Percentiles rank a stretch among this genome's conserved stretches.
These are phyloP conservation scores for Ceuthmochares aereus DNA, from an alignment of 2,113 vertebrate species.

Conservation along the genomic window DNA sequence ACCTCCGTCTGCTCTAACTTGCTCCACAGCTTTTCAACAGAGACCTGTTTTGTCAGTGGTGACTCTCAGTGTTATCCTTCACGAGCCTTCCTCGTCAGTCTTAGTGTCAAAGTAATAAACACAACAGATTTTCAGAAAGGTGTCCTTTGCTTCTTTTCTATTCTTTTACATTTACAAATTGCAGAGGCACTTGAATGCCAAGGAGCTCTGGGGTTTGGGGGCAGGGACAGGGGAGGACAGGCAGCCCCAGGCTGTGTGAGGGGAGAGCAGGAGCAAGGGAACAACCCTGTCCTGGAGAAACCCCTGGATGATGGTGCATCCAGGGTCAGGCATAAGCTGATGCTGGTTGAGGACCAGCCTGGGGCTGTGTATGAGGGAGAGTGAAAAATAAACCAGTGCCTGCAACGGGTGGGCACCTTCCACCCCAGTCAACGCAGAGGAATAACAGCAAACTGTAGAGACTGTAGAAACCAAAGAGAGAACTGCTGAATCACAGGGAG, in stretches of 20 bases:
- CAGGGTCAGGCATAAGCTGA: not conserved
- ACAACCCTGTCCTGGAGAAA: not conserved
- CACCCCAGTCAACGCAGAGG: not conserved
- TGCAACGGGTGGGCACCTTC: not conserved
- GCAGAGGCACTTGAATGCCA: not conserved
- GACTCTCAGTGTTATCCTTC: not conserved
- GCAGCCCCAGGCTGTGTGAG: not conserved
- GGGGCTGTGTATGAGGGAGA: rapidly evolving
- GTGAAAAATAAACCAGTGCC: not conserved
- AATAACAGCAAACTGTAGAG: not conserved
- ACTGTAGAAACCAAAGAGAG: not conserved
- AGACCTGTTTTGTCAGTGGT: not conserved
- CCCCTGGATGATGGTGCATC: rapidly evolving
- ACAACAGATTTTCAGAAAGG: not conserved
- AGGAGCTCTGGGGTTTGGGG: rapidly evolving
- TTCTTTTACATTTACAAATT: not conserved
- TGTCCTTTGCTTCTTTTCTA: not conserved
- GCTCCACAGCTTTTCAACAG: not conserved
- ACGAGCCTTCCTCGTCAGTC: not conserved
- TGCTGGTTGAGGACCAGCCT: not conserved
- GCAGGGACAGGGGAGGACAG: not conserved
- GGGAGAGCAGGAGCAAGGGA: not conserved
- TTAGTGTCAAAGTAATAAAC: constrained; percentile 46
- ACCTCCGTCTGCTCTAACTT: not conserved
- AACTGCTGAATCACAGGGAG: not conserved